Evolutionary conservation across 2,113 vertebrate genomes (phyloP), one percentile per base, ranked within the genome.

Genomic region (Xyrauchen texanus): DNA sequence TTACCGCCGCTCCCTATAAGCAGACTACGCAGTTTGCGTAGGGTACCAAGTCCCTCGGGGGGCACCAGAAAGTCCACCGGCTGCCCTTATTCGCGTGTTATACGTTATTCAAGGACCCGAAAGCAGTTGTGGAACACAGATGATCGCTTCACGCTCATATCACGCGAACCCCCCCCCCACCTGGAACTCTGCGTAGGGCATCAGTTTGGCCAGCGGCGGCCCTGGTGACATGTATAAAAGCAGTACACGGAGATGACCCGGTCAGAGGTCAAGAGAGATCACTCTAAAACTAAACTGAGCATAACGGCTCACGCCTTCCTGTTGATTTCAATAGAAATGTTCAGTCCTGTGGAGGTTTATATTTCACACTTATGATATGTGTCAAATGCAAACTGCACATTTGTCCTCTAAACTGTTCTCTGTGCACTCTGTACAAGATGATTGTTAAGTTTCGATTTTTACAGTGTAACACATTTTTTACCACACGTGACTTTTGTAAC

Each of bases 311-410:
- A 70, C 12, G 4, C 7, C 69, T 58, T 15, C 16, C 42, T 72
- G 55, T 7, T 58, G 4, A 15, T 46, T 60, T 46, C 53, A 60
- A 16, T 13, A 16, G 49, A 42, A 68, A 16, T 5, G 0, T 52
- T 52, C 45, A 16, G 5, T 58, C 13, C n/a, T 58, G 55, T 6
- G n/a, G 5, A 7, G 71, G 53, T 83, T 34, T 34, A 34, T 34
- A 34, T 34, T 34, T 76, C 70, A 83, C 81, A 76, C 71, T 34
- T 65, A 34, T 34, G 21, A 74, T 55, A 62, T 67, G 76, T 78
- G 68, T 78, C 68, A 82, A 52, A 62, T 72, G 61, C 60, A 67
- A 78, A 82, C 16, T 16, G 46, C 10, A 49, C 3, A 52, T 75
- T 68, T 46, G 62, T 55, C 49, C 16, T 13, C 9, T 60, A 52